Evolutionary conservation across 1,140 invertebrate species (phyloP).

Genomic region (Coenobita brevimanus): DNA sequence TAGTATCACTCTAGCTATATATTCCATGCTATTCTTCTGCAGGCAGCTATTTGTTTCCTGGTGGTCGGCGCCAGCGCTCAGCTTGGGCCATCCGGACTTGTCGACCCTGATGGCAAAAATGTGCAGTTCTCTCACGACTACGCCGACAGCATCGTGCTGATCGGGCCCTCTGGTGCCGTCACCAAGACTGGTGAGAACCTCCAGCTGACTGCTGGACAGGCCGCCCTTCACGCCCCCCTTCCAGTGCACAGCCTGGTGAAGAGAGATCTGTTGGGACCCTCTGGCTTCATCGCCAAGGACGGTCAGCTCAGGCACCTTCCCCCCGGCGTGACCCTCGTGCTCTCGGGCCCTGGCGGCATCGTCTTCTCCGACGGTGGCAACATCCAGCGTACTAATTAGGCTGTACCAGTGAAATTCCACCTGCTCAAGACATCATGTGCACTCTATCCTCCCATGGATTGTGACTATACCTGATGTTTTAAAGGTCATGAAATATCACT

Average conservation of each 20-base stretch:
- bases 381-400: too few relatives aligned
- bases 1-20: too few relatives aligned
- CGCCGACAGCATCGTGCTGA: background rate
- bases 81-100: constrained; percentile 21
- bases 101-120: background rate
- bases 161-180: constrained; percentile 20
- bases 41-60: constrained; percentile 14
- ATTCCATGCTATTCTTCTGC: background rate
- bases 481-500: too few relatives aligned
- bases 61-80: constrained; percentile 15
- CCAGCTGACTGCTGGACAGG: background rate
- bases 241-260: background rate
- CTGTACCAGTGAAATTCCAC: too few relatives aligned
- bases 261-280: constrained; percentile 11
- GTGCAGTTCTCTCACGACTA: constrained; percentile 6
- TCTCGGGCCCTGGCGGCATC: constrained; percentile 8
- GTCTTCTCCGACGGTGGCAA: constrained; percentile 42
- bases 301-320: constrained; percentile 16
- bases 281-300: background rate
- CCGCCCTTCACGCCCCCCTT: background rate
- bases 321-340: constrained; percentile 2
- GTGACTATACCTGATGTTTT: too few relatives aligned
- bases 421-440: too few relatives aligned
- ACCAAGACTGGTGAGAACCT: background rate
- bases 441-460: too few relatives aligned